Base-by-base conservation (phyloP, 2,888 invertebrate species). In the Drosophila merina region DNA sequence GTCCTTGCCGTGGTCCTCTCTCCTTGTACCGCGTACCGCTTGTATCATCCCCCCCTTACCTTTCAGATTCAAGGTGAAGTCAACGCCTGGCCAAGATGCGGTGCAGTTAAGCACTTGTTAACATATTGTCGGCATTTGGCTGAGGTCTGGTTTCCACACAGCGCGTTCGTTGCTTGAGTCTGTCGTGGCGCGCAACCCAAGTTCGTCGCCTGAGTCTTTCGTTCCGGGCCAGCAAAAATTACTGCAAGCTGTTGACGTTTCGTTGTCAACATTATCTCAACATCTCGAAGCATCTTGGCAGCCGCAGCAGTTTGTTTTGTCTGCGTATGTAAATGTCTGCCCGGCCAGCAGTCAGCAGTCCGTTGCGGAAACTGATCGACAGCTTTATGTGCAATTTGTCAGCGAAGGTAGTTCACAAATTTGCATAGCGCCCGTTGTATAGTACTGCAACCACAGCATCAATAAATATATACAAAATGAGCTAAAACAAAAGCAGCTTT, bases 311-410 rank as follows among this genome's bases (percentile, higher is more conserved):
- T 72, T 56, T 47, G 56, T 42, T 54, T 57, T 51, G 70, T 50
- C 8, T 44, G 40, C 14, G 42, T 79, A 78, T 78, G 79, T 56
- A 75, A 79, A 77, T 77, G 66, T 42, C 36, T 6, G 36, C 36
- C n/a, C 5, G 36, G n/a, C 6, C 36, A 36, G 6, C 2, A n/a
- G 52, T 38, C 36, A 36, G 6, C 2, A n/a, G 52, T 38, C 57
- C 48, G 75, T 79, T 79, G 76, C 79, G 86, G 79, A 87, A 88
- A 86, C 76, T 80, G 88, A 88, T 79, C 77, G 82, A 79, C 83
- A 79, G 79, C 84, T 88, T 88, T 88, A 84, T 79, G 77, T 76
- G 77, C 83, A 87, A 88, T 89, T 89, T 89, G 89, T 88, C 89
- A 87, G 84, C 68, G 77, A 81, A 80, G 83, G 75, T 83, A 79